phyloP scores from a whole-genome alignment of 2,797 vertebrate species.

The Protonibea diacanthus region DNA sequence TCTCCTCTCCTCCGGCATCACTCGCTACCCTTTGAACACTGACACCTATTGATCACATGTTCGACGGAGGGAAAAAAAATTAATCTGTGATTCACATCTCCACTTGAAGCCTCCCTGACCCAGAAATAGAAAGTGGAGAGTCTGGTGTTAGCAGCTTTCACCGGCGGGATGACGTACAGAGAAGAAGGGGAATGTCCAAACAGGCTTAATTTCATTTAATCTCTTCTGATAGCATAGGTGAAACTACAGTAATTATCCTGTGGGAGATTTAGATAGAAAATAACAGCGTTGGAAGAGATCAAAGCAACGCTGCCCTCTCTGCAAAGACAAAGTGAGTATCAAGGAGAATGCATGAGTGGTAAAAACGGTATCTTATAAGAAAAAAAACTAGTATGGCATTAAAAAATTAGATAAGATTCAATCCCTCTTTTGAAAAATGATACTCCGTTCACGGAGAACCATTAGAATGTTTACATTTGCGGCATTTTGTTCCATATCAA shows the following conservation, averaged over 20 bases:
- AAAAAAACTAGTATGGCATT: conserved; percentile 59
- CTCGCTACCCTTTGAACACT: conserved; percentile 71
- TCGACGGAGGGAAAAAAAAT: conserved; percentile 49
- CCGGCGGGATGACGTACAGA: conserved; percentile 42
- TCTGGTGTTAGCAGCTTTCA: conserved; percentile 41
- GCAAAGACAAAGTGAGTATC: conserved; percentile 81
- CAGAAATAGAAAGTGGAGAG: conserved; percentile 66
- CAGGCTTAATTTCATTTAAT: conserved; percentile 83
- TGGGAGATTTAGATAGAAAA: conserved; percentile 81
- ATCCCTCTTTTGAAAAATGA: conserved; percentile 87
- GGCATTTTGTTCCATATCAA: conserved; percentile 86
- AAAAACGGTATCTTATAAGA: conserved; percentile 57
- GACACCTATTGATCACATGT: conserved; percentile 78
- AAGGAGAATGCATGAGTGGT: conserved; percentile 79
- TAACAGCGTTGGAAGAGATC: conserved; percentile 78
- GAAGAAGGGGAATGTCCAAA: conserved; percentile 72
- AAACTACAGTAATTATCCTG: conserved; percentile 78
- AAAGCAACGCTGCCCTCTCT: conserved; percentile 73
- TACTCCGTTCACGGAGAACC: conserved; percentile 80
- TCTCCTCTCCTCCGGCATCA: conserved; percentile 32
- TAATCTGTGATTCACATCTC: conserved; percentile 72
- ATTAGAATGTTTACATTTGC: conserved; percentile 90
- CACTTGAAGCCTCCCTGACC: conserved; percentile 70
- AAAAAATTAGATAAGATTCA: conserved; percentile 84
- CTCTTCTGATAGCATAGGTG: conserved; percentile 82